Evolutionary conservation across 1,140 invertebrate species (phyloP), one percentile per base, ranked within the genome.

Genomic region (Hylaeus anthracinus): DNA sequence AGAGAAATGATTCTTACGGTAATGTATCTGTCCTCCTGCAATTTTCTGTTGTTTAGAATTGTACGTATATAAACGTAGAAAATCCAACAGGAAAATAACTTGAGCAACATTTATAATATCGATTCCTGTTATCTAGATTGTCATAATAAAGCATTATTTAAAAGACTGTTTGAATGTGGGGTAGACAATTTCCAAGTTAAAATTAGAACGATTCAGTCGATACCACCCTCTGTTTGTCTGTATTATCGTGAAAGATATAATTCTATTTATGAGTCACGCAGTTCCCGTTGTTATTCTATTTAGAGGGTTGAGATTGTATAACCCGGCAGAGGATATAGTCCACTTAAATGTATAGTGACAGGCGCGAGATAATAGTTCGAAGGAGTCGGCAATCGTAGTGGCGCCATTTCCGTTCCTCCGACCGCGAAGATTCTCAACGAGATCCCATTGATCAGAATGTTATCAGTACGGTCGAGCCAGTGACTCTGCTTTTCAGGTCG

Each of bases 401-500:
- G 14, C 48, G 14, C 55, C 53, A 64, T 53, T 71, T 69, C 63
- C 64, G 53, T 67, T 66, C 15, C 43, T 41, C 12, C 26, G 72
- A 53, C 12, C 60, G n/a, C 39, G 53, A 63, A 56, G 61, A 75
- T 75, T 64, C 53, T 8, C 56, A 1, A n/a, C 12, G 45, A 56
- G 58, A 79, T 55, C 61, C 51, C 77, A 64, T 79, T 72, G 76
- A 79, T 79, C 69, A 64, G 48, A 15, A 0, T 26, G 69, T 79
- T 72, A 79, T 79, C 56, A 37, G 48, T 5, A 37, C 12, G 39
- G 26, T 2, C 37, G 60, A 71, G 48, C 48, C 39, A 41, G 14
- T 65, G 60, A 79, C 60, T 79, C 10, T 10, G 74, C 1, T 39
- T 43, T 69, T 56, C 73, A n/a, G 15, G 5, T n/a, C 41, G 26